A percentile compares a stretch with the other conserved stretches of the same genome.
Evolutionary conservation across 2,113 vertebrate species (phyloP).

Genomic region (Narcine bancroftii): DNA sequence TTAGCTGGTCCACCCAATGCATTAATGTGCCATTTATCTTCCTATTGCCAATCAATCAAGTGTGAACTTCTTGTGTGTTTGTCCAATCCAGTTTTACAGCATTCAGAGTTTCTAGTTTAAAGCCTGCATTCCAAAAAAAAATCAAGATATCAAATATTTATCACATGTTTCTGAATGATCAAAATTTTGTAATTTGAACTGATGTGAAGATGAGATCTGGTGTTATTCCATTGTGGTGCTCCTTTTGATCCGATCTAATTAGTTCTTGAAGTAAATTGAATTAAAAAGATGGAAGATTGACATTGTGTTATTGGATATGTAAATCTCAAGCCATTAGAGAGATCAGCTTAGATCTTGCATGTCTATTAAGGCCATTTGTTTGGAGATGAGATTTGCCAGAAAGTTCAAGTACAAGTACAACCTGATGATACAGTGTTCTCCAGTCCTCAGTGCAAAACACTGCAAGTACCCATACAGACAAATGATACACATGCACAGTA

Average conservation of each 20-base stretch:
- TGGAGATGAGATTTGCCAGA: not conserved
- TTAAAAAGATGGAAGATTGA: not conserved
- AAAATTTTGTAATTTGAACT: not conserved
- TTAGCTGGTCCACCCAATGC: not conserved
- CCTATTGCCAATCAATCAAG: not conserved
- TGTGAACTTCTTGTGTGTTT: not conserved
- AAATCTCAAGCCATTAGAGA: not conserved
- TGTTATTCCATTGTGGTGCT: not conserved
- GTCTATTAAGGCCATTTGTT: conserved; percentile 9
- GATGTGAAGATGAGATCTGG: not conserved
- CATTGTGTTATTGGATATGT: not conserved
- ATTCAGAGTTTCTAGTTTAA: not conserved
- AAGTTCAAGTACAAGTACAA: too few relatives aligned
- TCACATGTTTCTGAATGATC: not conserved
- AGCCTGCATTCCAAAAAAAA: not conserved
- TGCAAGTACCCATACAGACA: too few relatives aligned
- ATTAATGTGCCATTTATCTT: not conserved
- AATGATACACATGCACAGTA: too few relatives aligned
- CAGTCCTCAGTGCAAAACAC: too few relatives aligned
- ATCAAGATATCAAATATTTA: not conserved
- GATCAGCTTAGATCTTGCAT: not conserved
- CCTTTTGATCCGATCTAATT: not conserved
- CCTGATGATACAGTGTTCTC: too few relatives aligned
- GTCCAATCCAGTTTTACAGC: not conserved
- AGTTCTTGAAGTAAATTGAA: not conserved